Conservation (phyloP, 2,888 invertebrate genomes). For the Hyposoter didymator region DNA sequence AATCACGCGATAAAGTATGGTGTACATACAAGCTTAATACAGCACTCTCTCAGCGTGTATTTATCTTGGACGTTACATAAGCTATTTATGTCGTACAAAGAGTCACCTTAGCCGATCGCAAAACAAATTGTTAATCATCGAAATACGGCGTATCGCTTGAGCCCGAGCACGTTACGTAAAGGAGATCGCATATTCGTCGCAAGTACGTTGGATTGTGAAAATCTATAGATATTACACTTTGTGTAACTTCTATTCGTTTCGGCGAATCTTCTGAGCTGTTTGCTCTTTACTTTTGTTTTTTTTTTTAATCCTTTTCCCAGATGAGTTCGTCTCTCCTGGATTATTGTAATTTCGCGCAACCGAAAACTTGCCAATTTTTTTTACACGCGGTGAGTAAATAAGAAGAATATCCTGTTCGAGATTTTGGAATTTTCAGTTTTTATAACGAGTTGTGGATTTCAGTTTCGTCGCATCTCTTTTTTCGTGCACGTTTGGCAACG, state of each 20-base stretch:
- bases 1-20: conserved; percentile 14
- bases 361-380: conserved; percentile 63
- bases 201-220: conserved; percentile 41
- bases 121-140: conserved; percentile 84
- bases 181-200: conserved; percentile 63
- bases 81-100: conserved; percentile 82
- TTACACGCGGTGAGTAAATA: conserved; percentile 17
- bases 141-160: conserved; percentile 80
- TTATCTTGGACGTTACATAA: conserved; percentile 83
- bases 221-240: conserved; percentile 6
- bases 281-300: conserved; percentile 27
- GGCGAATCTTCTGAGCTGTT: conserved; percentile 49
- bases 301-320: neutral
- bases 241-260: conserved; percentile 43
- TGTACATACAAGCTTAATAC: conserved; percentile 45
- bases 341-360: conserved; percentile 44
- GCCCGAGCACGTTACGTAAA: conserved; percentile 78
- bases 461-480: neutral
- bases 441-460: too few relatives aligned
- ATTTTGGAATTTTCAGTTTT: neutral
- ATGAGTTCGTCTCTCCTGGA: conserved; percentile 12
- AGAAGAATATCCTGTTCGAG: neutral
- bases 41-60: conserved; percentile 72
- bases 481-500: neutral
- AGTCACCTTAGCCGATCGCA: conserved; percentile 83